Evolutionary conservation across 2,888 invertebrate species (phyloP).

Genomic region (Phyto melanocephala): DNA sequence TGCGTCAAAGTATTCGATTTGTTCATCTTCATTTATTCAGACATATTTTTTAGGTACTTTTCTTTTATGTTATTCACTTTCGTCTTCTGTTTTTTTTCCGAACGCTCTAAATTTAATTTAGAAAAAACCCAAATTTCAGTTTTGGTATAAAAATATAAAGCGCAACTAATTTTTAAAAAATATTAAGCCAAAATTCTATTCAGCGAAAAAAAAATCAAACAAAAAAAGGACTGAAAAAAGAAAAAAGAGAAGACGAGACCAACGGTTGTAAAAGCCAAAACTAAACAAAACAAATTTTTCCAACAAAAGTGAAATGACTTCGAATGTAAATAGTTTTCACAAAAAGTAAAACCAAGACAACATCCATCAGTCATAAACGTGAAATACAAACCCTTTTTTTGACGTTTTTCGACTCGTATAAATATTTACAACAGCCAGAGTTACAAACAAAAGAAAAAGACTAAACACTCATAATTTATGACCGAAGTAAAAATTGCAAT

Average conservation of each 20-base stretch:
- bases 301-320: slow-evolving; percentile 61
- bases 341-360: neutral
- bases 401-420: neutral
- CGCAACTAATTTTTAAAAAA: slow-evolving; percentile 54
- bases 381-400: slow-evolving; percentile 41
- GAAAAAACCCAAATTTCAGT: slow-evolving; percentile 47
- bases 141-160: slow-evolving; percentile 62
- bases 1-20: slow-evolving; percentile 45
- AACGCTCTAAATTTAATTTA: slow-evolving; percentile 63
- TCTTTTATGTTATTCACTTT: neutral
- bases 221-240: neutral
- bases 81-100: slow-evolving; percentile 2
- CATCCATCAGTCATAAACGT: slow-evolving; percentile 23
- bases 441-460: slow-evolving; percentile 11
- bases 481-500: slow-evolving; percentile 60
- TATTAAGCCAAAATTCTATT: slow-evolving; percentile 26
- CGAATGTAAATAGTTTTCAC: neutral
- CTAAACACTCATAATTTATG: slow-evolving; percentile 57
- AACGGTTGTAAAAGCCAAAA: neutral
- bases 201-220: neutral
- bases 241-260: neutral
- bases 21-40: neutral
- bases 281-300: neutral
- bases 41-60: slow-evolving; percentile 4
- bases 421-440: slow-evolving; percentile 8